These are phyloP conservation scores for Nemotelus pantherinus DNA, from an alignment of 2,888 invertebrate species.

Conservation along the genomic window DNA sequence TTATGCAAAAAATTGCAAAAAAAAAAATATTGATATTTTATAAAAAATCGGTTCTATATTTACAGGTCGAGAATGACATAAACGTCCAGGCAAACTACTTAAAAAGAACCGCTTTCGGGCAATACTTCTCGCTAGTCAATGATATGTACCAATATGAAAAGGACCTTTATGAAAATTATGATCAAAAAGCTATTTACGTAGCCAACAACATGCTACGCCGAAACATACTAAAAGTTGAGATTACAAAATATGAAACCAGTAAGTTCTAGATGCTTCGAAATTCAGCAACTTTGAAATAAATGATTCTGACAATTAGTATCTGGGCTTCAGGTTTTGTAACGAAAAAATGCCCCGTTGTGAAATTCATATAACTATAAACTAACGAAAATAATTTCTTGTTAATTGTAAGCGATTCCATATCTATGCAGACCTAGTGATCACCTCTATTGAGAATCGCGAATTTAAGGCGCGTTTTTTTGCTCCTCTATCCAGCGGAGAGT, in stretches of 20 bases:
- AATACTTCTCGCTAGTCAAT: slow-evolving; percentile 80
- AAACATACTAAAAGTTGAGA: slow-evolving; percentile 73
- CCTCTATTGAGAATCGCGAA: too few species aligned
- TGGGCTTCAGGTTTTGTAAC: too few species aligned
- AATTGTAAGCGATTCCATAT: too few species aligned
- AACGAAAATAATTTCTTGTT: too few species aligned
- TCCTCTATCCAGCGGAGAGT: too few species aligned
- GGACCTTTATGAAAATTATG: slow-evolving; percentile 76
- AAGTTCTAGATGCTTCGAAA: slow-evolving; percentile 43
- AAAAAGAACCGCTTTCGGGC: slow-evolving; percentile 80
- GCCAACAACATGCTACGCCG: slow-evolving; percentile 76
- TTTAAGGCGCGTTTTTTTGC: too few species aligned
- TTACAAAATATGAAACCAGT: slow-evolving; percentile 58
- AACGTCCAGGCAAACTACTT: slow-evolving; percentile 72
- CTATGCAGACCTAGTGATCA: too few species aligned
- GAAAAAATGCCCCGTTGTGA: too few species aligned
- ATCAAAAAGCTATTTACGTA: slow-evolving; percentile 70
- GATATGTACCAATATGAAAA: slow-evolving; percentile 81
- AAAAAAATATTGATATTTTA: too few species aligned
- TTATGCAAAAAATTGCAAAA: too few species aligned
- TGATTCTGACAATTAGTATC: background rate
- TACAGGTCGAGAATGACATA: slow-evolving; percentile 59
- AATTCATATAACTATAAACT: too few species aligned
- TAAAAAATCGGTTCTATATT: background rate
- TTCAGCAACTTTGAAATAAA: background rate